phyloP scores from a whole-genome alignment of 2,888 invertebrate species.

The Scotopteryx bipunctaria region DNA sequence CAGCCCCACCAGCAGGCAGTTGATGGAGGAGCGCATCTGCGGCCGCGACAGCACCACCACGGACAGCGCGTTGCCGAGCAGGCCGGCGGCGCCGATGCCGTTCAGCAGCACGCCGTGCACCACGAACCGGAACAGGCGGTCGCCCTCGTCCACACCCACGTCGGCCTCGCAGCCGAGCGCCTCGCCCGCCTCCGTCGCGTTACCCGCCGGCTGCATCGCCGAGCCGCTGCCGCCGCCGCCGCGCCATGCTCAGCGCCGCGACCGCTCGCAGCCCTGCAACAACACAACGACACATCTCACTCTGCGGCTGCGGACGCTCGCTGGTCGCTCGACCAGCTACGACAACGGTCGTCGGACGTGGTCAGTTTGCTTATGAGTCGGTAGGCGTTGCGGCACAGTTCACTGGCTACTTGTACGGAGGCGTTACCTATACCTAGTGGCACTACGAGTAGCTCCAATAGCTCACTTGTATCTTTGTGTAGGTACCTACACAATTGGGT shows the following conservation, averaged over 20 bases:
- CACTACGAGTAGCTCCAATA: too few relatives aligned
- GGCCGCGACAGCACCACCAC: constrained; percentile 95
- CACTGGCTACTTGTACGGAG: too few relatives aligned
- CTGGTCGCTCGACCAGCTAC: too few relatives aligned
- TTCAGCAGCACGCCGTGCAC: constrained; percentile 92
- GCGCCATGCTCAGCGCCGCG: constrained; percentile 12
- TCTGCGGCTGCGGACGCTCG: too few relatives aligned
- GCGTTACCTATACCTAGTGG: too few relatives aligned
- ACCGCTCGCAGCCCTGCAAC: constrained; percentile 11
- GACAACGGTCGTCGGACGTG: too few relatives aligned
- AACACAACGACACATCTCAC: constrained; percentile 1
- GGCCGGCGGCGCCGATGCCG: constrained; percentile 90
- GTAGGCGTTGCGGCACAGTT: too few relatives aligned
- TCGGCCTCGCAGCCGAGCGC: constrained; percentile 66
- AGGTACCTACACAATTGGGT: too few relatives aligned
- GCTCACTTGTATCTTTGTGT: too few relatives aligned
- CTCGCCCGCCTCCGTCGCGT: constrained; percentile 34
- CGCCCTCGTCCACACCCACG: constrained; percentile 66
- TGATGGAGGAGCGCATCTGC: constrained; percentile 98
- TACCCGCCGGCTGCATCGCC: constrained; percentile 36
- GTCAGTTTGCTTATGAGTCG: too few relatives aligned
- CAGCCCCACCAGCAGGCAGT: constrained; percentile 95
- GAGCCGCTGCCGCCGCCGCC: constrained; percentile 31
- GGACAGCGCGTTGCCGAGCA: constrained; percentile 94
- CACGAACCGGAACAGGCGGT: constrained; percentile 89